These are phyloP conservation scores for Botrylloides violaceus DNA, from an alignment of 23 tunicate species.

Conservation along the genomic window DNA sequence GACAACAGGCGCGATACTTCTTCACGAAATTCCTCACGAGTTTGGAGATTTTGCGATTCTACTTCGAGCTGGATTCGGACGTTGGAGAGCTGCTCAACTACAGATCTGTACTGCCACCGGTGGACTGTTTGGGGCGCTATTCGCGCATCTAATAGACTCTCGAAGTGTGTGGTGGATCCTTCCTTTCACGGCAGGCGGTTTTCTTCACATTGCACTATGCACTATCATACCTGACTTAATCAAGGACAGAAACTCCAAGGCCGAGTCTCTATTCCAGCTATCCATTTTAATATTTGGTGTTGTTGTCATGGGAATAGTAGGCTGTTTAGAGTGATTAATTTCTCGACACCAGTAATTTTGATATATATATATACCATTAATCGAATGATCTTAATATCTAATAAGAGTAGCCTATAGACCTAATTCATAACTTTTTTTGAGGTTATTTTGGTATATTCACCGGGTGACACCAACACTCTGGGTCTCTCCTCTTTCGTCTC, in stretches of 20 bases:
- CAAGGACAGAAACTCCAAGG: conserved; percentile 50
- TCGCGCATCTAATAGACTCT: conserved; percentile 43
- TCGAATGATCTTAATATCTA: no score
- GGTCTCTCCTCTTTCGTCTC: no score
- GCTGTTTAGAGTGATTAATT: conserved; percentile 45
- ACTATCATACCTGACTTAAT: conserved; percentile 80
- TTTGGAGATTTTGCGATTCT: conserved; percentile 92
- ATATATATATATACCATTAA: no score
- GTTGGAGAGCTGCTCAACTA: conserved; percentile 69
- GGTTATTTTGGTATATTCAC: no score
- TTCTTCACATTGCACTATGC: conserved; percentile 81
- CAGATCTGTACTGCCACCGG: conserved; percentile 87
- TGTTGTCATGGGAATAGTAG: conserved; percentile 47
- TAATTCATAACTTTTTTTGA: no score
- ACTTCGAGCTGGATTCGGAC: conserved; percentile 66
- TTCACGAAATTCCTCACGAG: conserved; percentile 95
- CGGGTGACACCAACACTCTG: no score
- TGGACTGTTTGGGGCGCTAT: conserved; percentile 54
- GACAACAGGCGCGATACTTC: conserved; percentile 68
- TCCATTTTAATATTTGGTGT: conserved; percentile 26
- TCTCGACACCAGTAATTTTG: background rate
- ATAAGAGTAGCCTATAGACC: no score
- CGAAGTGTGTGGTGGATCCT: conserved; percentile 60
- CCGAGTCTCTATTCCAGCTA: conserved; percentile 54
- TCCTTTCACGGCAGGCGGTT: conserved; percentile 96